These are phyloP conservation scores for Sphyrna mokarran DNA, from an alignment of 2,113 vertebrate genomes.

Conservation along the genomic window DNA sequence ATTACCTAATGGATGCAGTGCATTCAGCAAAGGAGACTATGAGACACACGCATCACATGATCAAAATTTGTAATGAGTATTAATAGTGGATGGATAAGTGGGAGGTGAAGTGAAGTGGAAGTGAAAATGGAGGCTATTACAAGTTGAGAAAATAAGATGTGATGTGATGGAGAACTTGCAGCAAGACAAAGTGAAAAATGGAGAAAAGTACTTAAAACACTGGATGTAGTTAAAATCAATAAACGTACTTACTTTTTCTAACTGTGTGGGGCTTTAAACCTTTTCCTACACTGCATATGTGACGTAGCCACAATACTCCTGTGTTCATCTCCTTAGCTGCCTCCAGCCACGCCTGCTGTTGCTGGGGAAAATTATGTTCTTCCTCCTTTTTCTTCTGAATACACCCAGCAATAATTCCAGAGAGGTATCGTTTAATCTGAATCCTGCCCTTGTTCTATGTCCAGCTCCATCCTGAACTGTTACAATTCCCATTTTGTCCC, in stretches of 20 bases:
- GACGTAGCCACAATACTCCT: neutral
- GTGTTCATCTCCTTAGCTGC: neutral
- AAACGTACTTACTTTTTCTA: too few species aligned
- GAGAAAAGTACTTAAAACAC: too few species aligned
- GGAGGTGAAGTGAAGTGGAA: neutral
- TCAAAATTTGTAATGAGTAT: neutral
- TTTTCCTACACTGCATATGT: neutral
- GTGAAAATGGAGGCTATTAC: neutral
- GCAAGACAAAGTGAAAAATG: too few species aligned
- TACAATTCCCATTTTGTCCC: too few species aligned
- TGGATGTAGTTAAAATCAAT: too few species aligned
- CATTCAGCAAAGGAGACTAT: too few species aligned
- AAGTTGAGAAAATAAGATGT: neutral
- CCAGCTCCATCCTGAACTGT: too few species aligned
- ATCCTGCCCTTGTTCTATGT: too few species aligned
- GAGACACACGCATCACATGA: too few species aligned
- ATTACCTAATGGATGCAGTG: too few species aligned
- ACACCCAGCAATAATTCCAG: neutral
- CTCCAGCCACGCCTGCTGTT: neutral
- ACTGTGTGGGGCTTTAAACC: neutral
- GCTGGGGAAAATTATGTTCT: neutral
- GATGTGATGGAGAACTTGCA: neutral
- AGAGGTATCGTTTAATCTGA: neutral
- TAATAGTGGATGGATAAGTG: neutral
- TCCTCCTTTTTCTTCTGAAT: neutral